Percentiles rank a stretch among this genome's conserved stretches.
These are phyloP conservation scores for Rhinopomastus cyanomelas DNA, from an alignment of 2,113 vertebrate genomes.

Conservation along the genomic window DNA sequence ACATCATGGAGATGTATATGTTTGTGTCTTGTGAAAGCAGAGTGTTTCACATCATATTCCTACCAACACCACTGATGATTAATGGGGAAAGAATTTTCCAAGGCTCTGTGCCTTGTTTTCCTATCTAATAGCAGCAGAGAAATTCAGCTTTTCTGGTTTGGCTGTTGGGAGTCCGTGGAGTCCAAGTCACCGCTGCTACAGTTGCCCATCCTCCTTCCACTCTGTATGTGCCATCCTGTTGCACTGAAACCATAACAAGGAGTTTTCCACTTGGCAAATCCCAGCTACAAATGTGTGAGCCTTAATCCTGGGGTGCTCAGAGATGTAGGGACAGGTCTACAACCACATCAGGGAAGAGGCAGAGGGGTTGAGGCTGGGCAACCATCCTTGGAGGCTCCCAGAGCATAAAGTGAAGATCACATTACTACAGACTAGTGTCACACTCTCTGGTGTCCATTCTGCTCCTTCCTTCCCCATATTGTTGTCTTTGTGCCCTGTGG, in stretches of 20 bases:
- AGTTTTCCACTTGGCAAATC: background rate
- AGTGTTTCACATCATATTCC: background rate
- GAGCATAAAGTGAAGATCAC: background rate
- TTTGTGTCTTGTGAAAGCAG: background rate
- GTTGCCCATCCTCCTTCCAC: background rate
- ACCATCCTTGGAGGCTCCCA: background rate
- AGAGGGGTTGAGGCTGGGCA: background rate
- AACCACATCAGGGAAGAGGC: background rate
- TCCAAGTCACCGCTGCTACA: background rate
- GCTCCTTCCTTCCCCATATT: background rate
- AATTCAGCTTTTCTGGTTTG: background rate
- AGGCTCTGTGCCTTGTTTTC: background rate
- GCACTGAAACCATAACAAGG: accelerated
- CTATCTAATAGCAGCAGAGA: background rate
- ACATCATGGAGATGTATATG: background rate
- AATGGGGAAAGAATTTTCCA: background rate
- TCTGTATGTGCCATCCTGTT: background rate
- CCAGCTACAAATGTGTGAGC: background rate
- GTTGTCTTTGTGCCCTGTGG: background rate
- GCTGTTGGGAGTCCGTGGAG: background rate
- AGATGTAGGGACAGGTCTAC: background rate
- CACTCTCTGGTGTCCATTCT: background rate
- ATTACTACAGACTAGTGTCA: background rate
- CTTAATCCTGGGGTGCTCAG: background rate
- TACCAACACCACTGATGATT: background rate